phyloP scores from a whole-genome alignment of 2,797 vertebrate genomes.

The Pogonophryne albipinna region DNA sequence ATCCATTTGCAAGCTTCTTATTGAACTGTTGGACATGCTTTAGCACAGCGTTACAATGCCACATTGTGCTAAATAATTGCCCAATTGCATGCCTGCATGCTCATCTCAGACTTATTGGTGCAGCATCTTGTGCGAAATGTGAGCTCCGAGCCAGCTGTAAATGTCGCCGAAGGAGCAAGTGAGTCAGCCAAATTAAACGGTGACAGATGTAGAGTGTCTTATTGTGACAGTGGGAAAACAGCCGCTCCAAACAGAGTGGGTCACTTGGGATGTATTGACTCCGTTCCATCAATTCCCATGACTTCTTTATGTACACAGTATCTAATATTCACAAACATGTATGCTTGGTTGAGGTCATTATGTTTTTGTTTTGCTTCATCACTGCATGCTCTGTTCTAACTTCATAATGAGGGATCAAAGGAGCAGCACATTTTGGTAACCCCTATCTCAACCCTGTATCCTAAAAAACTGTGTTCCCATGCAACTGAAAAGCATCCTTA shows the following conservation, averaged over 20 bases:
- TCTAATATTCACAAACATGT: neutral
- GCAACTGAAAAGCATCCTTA: too few species aligned
- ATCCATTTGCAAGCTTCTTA: neutral
- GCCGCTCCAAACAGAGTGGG: constrained; percentile 19
- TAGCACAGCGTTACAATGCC: neutral
- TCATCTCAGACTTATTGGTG: constrained; percentile 32
- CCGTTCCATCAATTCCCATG: constrained; percentile 20
- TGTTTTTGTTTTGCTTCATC: neutral
- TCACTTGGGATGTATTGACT: constrained; percentile 20
- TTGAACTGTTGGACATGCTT: neutral
- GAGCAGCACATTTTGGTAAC: neutral
- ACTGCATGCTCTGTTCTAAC: neutral
- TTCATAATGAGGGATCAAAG: neutral
- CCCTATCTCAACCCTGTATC: neutral
- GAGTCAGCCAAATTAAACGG: constrained; percentile 60
- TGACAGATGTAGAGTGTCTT: constrained; percentile 37
- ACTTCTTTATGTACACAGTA: neutral
- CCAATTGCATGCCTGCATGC: neutral
- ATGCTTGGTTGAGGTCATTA: neutral
- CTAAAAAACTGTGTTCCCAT: too few species aligned
- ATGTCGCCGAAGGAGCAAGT: constrained; percentile 42
- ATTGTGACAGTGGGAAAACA: constrained; percentile 37
- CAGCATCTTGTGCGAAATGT: constrained; percentile 33
- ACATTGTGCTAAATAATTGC: constrained; percentile 2
- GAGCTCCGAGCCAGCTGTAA: constrained; percentile 43